Evolutionary conservation across 2,888 invertebrate genomes (phyloP), one percentile per base, ranked within the genome.

Genomic region (Agriopis marginaria): DNA sequence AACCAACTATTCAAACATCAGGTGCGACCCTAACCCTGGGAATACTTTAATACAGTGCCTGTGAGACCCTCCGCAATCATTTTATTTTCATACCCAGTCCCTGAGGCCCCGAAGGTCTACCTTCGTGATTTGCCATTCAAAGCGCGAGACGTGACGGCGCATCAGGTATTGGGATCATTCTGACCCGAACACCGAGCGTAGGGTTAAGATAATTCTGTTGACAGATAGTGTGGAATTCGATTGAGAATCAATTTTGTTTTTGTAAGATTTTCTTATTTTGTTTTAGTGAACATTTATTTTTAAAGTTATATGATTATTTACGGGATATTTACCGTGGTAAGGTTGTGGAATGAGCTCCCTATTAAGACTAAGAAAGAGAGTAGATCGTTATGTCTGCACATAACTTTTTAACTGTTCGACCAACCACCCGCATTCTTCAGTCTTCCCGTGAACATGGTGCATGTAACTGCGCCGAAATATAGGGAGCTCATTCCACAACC

Each of bases 81-180:
- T 91, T 93, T 92, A 92, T 93, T 92, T 93, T 93, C 92, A 93
- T 93, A 90, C 89, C 76, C 80, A 85, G 88, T 89, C 92, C 85
- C 92, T 7, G 75, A 89, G 89, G 88, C 92, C 92, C 93, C 79
- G 80, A 91, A 90, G 93, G 93, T 91, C 88, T 87, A 89, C 91
- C 91, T 86, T 87, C 90, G 86, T 93, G 93, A 93, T 93, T 93
- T 93, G 91, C 87, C 91, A 93, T 93, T 93, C 93, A 93, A 89
- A 91, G 88, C 78, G 85, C 68, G 86, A 79, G 84, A 88, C 90
- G 91, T 90, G 91, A 87, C 88, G 82, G 74, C 84, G 86, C 89
- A 89, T 89, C 89, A 89, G 89, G 89, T 90, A 88, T 73, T 66
- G 82, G 85, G 86, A 86, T 89, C 81, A 83, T 74, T 81, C 69